Conservation (phyloP, 35 echinoderm and acorn worm genomes). For the Ophioderma brevispina region DNA sequence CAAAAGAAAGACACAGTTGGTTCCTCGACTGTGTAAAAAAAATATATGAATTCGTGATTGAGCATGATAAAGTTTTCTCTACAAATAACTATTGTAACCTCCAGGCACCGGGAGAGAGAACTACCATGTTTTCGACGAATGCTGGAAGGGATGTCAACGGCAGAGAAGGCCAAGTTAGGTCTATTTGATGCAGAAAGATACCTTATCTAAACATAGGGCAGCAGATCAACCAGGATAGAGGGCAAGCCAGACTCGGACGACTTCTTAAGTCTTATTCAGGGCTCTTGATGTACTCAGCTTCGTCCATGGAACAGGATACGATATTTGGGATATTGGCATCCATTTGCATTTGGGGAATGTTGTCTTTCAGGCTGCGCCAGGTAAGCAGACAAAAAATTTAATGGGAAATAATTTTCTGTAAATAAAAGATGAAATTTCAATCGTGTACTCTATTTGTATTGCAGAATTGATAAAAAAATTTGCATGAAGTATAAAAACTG, state of each 20-base stretch:
- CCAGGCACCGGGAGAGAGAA: conserved; percentile 74
- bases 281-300: conserved; percentile 87
- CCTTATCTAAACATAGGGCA: conserved; percentile 94
- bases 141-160: conserved; percentile 78
- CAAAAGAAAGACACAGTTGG: too few relatives aligned
- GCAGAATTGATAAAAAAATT: too few relatives aligned
- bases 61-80: too few relatives aligned
- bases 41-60: too few relatives aligned
- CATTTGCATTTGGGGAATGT: conserved; percentile 80
- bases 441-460: too few relatives aligned
- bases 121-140: conserved; percentile 93
- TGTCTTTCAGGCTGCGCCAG: conserved; percentile 48
- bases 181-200: conserved; percentile 60
- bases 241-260: conserved; percentile 81
- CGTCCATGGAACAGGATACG: conserved; percentile 71
- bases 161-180: conserved; percentile 87
- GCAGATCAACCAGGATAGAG: conserved; percentile 51
- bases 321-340: conserved; percentile 91
- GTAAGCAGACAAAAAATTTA: conserved; percentile 29
- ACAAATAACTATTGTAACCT: too few relatives aligned
- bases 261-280: conserved; percentile 68
- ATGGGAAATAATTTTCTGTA: too few relatives aligned
- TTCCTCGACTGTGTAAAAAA: too few relatives aligned
- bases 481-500: too few relatives aligned
- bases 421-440: too few relatives aligned